Base-by-base conservation (phyloP, 1,140 invertebrate genomes). In the Drosophila leontia region DNA sequence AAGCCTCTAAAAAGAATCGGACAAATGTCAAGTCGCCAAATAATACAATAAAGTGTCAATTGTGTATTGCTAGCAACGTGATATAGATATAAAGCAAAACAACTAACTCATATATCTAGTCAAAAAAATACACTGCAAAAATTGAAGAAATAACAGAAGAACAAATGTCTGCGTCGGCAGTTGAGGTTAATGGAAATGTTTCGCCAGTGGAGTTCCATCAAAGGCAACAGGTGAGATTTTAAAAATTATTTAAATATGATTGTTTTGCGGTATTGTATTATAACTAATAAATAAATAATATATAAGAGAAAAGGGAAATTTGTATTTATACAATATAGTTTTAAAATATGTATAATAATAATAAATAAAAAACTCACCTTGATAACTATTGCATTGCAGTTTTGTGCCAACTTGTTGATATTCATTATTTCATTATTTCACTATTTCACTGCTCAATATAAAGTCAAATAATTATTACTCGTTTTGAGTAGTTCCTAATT, bases 101-200 rank as follows among this genome's bases (percentile, higher is more conserved):
- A 67, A 51, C 26, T 23, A 17, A 59, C 55, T 32, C 29, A 55
- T 29, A 34, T 29, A 29, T 53, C 39, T 23, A 37, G 42, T 23
- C 11, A 45, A 34, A 45, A 50, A 15, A 70, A 75, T 50, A 47
- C 17, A 32, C 45, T 59, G 37, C 26, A 32, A 65, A 57, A 75
- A 59, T 55, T 67, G 32, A 60, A 59, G 15, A 51, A 23, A 48
- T 59, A 71, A 39, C 35, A 29, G 17, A 59, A 29, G 17, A 64
- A 57, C 56, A 64, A 78, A 88, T 88, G 84, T 90, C 84, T 37
- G 80, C 70, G 70, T 57, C 70, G 45, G 70, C 81, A 59, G 78
- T 88, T 67, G 84, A 88, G 47, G 50, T 90, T 15, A 88, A 80
- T 81, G 80, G 80, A 65, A 90, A 58, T 74, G 80, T 75, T 65